phyloP scores from a whole-genome alignment of 2,888 invertebrate genomes.

The Xiphydria camelus region DNA sequence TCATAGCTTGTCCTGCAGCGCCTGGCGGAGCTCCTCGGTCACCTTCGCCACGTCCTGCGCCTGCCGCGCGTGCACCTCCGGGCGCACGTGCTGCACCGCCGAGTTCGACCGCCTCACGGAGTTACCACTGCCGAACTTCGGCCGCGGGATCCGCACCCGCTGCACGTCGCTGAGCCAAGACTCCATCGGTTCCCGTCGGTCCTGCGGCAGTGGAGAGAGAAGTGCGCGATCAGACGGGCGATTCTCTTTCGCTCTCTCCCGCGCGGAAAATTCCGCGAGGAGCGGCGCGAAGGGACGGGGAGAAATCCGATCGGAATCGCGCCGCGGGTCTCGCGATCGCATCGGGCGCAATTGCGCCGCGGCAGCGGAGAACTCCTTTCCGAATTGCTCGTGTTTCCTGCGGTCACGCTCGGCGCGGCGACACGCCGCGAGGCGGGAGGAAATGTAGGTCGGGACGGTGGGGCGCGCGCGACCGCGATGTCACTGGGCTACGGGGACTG shows the following conservation, averaged over 20 bases:
- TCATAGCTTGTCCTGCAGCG: constrained; percentile 78
- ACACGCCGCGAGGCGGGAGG: too few species aligned
- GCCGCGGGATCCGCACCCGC: constrained; percentile 80
- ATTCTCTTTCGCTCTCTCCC: background rate
- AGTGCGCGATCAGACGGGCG: background rate
- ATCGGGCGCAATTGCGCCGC: too few species aligned
- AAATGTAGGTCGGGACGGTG: constrained; percentile 9
- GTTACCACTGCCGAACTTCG: constrained; percentile 72
- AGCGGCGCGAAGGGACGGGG: too few species aligned
- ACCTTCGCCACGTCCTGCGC: constrained; percentile 66
- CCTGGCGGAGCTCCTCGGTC: constrained; percentile 75
- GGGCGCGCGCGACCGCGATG: constrained; percentile 15
- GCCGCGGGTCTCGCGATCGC: too few species aligned
- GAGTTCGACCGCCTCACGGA: constrained; percentile 58
- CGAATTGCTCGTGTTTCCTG: too few species aligned
- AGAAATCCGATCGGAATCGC: too few species aligned
- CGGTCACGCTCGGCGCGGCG: too few species aligned
- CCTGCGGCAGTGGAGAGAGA: too few species aligned
- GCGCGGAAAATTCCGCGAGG: too few species aligned
- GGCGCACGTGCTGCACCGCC: constrained; percentile 64
- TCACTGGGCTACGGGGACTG: constrained; percentile 27
- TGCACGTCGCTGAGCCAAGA: constrained; percentile 84
- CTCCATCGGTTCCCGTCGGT: constrained; percentile 79
- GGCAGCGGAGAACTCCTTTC: too few species aligned
- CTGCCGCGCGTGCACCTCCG: constrained; percentile 59